Evolutionary conservation across 2,797 vertebrate species (phyloP).

Genomic region (Malurus splendens): DNA sequence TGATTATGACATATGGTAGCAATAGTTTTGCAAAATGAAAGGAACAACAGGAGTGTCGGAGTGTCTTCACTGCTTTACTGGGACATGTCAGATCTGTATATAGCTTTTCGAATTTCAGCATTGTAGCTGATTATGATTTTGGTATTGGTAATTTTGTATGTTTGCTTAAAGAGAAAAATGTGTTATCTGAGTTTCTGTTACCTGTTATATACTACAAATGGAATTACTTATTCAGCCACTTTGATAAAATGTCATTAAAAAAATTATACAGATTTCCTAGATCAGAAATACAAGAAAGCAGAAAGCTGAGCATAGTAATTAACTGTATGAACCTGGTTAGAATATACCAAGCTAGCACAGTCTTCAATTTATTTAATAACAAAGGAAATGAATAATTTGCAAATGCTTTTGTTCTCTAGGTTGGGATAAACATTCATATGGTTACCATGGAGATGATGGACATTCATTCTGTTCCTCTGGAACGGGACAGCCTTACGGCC

Average conservation of each 20-base stretch:
- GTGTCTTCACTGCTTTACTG: not conserved
- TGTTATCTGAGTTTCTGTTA: not conserved
- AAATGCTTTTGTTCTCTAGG: conserved; percentile 75
- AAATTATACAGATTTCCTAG: not conserved
- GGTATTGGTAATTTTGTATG: not conserved
- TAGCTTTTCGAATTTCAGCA: not conserved
- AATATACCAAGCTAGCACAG: not conserved
- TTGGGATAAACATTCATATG: conserved; percentile 99
- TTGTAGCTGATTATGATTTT: not conserved
- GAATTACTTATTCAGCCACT: not conserved
- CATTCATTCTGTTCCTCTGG: conserved; percentile 99
- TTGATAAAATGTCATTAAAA: not conserved
- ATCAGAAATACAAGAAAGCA: not conserved
- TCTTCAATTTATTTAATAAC: not conserved
- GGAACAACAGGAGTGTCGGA: not conserved
- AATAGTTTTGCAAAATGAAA: not conserved
- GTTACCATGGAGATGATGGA: conserved; percentile 98
- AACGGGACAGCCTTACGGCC: conserved; percentile 96
- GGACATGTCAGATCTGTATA: not conserved
- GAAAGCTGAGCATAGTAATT: not conserved
- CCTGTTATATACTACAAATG: not conserved
- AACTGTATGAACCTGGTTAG: not conserved
- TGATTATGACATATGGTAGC: conserved; percentile 8
- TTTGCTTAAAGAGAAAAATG: not conserved
- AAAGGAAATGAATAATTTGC: not conserved